Percentiles rank a stretch among this genome's conserved stretches.
phyloP scores from a whole-genome alignment of 2,888 invertebrate genomes.

The Ophraella communa region DNA sequence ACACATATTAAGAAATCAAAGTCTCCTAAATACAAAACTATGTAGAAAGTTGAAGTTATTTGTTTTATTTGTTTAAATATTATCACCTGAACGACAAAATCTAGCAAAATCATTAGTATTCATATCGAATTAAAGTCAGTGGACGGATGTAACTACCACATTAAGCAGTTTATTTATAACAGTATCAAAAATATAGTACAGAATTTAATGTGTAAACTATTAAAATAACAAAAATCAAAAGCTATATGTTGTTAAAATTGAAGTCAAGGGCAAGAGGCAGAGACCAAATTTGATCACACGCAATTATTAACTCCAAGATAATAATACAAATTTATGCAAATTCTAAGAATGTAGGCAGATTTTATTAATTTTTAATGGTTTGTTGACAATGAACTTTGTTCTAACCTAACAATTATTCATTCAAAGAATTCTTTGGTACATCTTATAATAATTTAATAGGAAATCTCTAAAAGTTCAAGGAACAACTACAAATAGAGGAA shows the following conservation, averaged over 20 bases:
- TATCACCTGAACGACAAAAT: slow-evolving; percentile 1
- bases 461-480: too few relatives aligned
- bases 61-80: slow-evolving; percentile 7
- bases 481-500: too few relatives aligned
- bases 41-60: background rate
- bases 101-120: slow-evolving; percentile 19
- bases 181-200: slow-evolving; percentile 18
- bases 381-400: slow-evolving; percentile 2
- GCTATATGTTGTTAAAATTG: background rate
- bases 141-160: slow-evolving; percentile 37
- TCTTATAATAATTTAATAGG: too few relatives aligned
- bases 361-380: background rate
- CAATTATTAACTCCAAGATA: background rate
- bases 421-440: too few relatives aligned
- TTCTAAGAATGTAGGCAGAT: background rate
- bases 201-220: slow-evolving; percentile 14
- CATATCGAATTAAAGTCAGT: slow-evolving; percentile 19
- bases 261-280: slow-evolving; percentile 1
- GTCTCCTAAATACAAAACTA: background rate
- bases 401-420: too few relatives aligned
- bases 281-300: background rate
- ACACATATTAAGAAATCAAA: background rate
- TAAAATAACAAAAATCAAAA: background rate
- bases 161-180: slow-evolving; percentile 31
- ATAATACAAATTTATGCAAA: background rate